Evolutionary conservation across 2,113 vertebrate species (phyloP), one percentile per base, ranked within the genome.

Genomic region (Hemicordylus capensis): DNA sequence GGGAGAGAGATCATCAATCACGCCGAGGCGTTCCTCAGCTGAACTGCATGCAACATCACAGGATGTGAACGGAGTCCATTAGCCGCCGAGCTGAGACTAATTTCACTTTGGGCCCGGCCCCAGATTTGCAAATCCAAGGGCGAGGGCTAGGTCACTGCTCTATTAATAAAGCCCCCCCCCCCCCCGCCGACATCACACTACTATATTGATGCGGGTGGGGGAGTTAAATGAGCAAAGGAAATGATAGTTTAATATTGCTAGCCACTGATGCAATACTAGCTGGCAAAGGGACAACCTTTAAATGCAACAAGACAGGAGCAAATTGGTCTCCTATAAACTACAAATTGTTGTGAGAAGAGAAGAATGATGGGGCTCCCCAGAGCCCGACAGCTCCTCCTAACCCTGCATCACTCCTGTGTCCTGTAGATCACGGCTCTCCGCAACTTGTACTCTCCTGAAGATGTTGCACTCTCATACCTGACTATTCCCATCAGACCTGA

Each of bases 1-100:
- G 81, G 87, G 46, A 11, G 1, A 88, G 46, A 11, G 1, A 79
- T 26, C 67, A 92, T 88, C 80, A 83, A 84, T 88, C 89, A 89
- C 4, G 77, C 61, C 1, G 28, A 39, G 61, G 81, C 0, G 0
- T 34, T 61, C 76, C 42, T 82, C 20, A 12, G 2, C 58, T 77
- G 82, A 90, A 85, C 78, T 42, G 86, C 56, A 44, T 39, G 48
- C 0, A 89, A 85, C 44, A 85, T 83, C 42, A 84, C 37, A 72
- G 0, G 0, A 42, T 0, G 1, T 70, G 80, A 87, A 59, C 83
- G 54, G 51, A 91, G 83, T n/a, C 81, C 89, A 92, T 86, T n/a
- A 88, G 69, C 37, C 51, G 28, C 17, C 6, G 72, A 88, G 37
- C 0, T 0, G 7, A 83, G 58, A 88, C 63, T 69, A 69, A 89